phyloP scores from a whole-genome alignment of 2,888 invertebrate genomes.

The Palloptera scutellata region DNA sequence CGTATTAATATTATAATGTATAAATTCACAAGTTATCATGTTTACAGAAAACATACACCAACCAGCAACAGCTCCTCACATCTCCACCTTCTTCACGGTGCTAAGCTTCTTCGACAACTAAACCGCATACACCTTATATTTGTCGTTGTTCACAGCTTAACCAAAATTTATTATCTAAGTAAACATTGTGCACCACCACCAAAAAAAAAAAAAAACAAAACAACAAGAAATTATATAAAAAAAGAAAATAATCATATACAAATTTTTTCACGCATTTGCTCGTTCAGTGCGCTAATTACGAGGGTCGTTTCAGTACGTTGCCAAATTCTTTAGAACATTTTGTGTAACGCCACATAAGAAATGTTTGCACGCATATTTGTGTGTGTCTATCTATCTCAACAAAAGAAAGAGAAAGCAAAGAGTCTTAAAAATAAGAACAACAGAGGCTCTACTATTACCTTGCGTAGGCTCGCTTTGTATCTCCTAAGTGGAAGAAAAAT shows the following conservation, averaged over 20 bases:
- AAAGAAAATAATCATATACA: neutral
- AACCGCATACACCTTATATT: no score
- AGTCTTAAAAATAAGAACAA: no score
- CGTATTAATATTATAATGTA: neutral
- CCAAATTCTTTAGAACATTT: neutral
- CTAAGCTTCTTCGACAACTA: no score
- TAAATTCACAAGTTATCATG: neutral
- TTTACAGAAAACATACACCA: neutral
- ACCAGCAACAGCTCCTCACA: neutral
- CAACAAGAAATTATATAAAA: neutral
- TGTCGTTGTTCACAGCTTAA: no score
- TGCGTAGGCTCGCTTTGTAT: no score
- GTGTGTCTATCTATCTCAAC: neutral
- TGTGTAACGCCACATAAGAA: constrained; percentile 3
- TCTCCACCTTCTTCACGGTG: no score
- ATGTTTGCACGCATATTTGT: no score
- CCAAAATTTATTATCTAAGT: no score
- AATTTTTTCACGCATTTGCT: neutral
- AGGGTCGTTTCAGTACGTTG: neutral
- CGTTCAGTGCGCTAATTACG: neutral
- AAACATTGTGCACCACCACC: no score
- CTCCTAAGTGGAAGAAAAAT: no score
- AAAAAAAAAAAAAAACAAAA: no score
- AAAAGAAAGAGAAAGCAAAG: neutral
- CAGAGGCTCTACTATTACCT: no score